Percentiles rank a stretch among this genome's conserved stretches.
These are phyloP conservation scores for Tenualosa ilisha DNA, from an alignment of 2,797 vertebrate species.

Conservation along the genomic window DNA sequence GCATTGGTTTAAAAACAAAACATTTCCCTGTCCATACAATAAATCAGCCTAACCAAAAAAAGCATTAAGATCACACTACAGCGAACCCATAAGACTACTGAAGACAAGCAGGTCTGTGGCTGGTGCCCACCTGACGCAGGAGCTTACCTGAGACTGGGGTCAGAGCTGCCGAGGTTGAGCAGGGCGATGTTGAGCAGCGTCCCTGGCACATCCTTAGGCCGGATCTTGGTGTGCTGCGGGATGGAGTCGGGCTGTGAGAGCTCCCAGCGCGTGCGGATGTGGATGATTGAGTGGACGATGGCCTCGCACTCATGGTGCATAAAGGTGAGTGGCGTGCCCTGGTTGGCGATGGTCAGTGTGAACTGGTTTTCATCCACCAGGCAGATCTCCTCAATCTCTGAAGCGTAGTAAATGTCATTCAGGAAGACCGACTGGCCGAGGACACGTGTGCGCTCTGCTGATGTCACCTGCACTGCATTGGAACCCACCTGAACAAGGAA, in stretches of 20 bases:
- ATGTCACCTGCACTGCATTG: constrained; percentile 95
- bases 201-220: constrained; percentile 97
- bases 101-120: too few species aligned
- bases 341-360: constrained; percentile 97
- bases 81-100: too few species aligned
- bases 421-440: constrained; percentile 95
- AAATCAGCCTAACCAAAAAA: too few species aligned
- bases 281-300: constrained; percentile 98
- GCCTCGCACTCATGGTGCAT: constrained; percentile 99
- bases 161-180: constrained; percentile 96
- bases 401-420: constrained; percentile 98
- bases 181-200: constrained; percentile 96
- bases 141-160: constrained; percentile 91
- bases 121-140: too few species aligned
- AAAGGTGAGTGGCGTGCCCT: constrained; percentile 97
- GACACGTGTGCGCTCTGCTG: constrained; percentile 93
- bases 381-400: constrained; percentile 98
- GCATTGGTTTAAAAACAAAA: too few species aligned
- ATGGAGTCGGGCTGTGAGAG: constrained; percentile 97
- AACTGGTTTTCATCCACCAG: constrained; percentile 98
- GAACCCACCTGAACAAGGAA: constrained; percentile 85
- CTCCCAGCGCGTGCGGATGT: constrained; percentile 97
- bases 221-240: constrained; percentile 97
- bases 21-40: too few species aligned
- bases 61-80: too few species aligned